These are phyloP conservation scores for Emys orbicularis DNA, from an alignment of 2,797 vertebrate genomes.

Conservation along the genomic window DNA sequence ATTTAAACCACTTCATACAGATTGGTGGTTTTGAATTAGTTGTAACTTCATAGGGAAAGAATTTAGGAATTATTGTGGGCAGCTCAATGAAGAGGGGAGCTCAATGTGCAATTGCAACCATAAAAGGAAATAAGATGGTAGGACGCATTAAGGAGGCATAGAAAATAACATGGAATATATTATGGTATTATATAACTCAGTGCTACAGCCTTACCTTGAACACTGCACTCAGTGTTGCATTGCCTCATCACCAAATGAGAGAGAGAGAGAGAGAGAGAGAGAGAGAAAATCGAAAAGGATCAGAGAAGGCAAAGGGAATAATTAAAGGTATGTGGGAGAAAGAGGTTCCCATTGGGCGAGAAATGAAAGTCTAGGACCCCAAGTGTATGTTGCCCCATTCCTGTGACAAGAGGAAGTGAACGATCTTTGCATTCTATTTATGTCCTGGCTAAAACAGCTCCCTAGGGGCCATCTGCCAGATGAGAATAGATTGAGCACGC, in stretches of 20 bases:
- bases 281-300: constrained; percentile 30
- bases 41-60: constrained; percentile 47
- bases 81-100: background rate
- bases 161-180: background rate
- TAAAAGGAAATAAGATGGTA: background rate
- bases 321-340: background rate
- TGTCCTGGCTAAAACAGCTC: background rate
- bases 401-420: background rate
- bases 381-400: background rate
- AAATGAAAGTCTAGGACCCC: background rate
- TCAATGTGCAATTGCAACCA: background rate
- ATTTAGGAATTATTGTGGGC: background rate
- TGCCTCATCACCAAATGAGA: background rate
- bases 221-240: background rate
- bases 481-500: fast-evolving
- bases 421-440: background rate
- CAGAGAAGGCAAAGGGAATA: background rate
- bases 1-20: constrained; percentile 60
- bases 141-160: constrained; percentile 11
- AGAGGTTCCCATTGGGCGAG: background rate
- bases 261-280: background rate
- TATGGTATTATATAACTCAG: background rate
- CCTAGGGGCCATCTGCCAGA: background rate
- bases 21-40: constrained; percentile 36
- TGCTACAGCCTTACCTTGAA: constrained; percentile 19